Conservation (phyloP, 1,140 invertebrate genomes). For the Zaprionus taronus region DNA sequence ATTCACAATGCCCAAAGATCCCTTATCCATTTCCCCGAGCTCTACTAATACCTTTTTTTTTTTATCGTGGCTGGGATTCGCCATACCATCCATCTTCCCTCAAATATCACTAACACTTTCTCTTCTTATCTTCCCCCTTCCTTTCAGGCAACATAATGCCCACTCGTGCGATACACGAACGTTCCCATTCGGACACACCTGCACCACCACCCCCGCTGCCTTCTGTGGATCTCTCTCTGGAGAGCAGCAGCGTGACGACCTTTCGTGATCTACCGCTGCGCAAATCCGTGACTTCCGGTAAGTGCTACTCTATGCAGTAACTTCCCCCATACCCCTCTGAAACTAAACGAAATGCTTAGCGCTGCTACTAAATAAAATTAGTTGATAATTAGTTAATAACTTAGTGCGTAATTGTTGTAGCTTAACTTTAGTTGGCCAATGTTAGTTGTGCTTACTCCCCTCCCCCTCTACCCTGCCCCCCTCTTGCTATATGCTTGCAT, state of each 20-base stretch:
- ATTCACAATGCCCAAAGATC: neutral
- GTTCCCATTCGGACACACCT: constrained; percentile 95
- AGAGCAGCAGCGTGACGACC: constrained; percentile 97
- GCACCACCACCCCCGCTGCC: constrained; percentile 89
- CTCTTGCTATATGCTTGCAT: constrained; percentile 63
- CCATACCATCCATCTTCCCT: no score
- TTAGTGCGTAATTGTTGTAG: constrained; percentile 39
- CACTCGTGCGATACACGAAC: constrained; percentile 89
- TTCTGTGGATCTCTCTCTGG: constrained; percentile 95
- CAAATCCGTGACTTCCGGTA: constrained; percentile 93
- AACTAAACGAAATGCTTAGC: constrained; percentile 51
- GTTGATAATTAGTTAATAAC: constrained; percentile 30
- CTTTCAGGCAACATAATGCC: constrained; percentile 69
- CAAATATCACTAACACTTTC: neutral
- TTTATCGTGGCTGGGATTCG: neutral
- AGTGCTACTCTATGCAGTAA: constrained; percentile 60
- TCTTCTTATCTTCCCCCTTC: neutral
- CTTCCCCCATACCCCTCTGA: neutral
- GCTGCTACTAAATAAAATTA: constrained; percentile 59
- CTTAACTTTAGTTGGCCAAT: constrained; percentile 46
- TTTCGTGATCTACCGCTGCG: constrained; percentile 94
- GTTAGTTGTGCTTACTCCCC: constrained; percentile 56
- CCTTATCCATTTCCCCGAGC: neutral
- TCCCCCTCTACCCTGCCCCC: neutral
- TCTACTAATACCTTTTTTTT: neutral